phyloP scores from a whole-genome alignment of 1,140 invertebrate genomes.

The Macrobrachium rosenbergii region DNA sequence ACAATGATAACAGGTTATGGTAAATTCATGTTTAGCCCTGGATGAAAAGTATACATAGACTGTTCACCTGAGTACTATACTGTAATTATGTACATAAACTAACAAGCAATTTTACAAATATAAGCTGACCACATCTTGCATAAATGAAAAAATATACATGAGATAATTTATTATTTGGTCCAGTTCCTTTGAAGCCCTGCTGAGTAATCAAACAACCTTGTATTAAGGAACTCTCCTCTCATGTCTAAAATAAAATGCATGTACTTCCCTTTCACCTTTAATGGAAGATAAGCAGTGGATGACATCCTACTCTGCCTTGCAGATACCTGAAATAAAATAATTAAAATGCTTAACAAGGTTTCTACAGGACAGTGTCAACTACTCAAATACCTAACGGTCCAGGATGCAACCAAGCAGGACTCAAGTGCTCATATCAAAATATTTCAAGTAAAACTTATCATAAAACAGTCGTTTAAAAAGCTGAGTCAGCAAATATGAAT shows the following conservation, averaged over 20 bases:
- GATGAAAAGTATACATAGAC: not conserved
- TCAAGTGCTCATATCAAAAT: no score
- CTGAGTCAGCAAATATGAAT: no score
- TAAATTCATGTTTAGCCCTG: not conserved
- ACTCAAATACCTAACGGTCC: no score
- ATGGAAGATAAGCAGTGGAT: conserved; percentile 36
- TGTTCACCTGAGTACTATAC: not conserved
- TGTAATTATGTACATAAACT: no score
- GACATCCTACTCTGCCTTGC: conserved; percentile 35
- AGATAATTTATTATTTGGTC: conserved; percentile 9
- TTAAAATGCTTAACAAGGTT: not conserved
- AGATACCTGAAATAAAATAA: conserved; percentile 37
- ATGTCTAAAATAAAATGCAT: conserved; percentile 52
- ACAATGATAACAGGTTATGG: not conserved
- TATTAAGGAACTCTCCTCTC: conserved; percentile 41
- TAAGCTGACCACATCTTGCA: no score
- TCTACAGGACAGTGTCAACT: no score
- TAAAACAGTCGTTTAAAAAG: no score
- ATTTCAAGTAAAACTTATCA: no score
- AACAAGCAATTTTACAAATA: no score
- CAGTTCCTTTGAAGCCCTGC: conserved; percentile 42
- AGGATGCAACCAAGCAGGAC: no score
- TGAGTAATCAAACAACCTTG: conserved; percentile 50
- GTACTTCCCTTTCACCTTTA: conserved; percentile 42
- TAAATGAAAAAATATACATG: no score